Base-by-base conservation (phyloP, 1,140 invertebrate species). In the Nymphalis io region DNA sequence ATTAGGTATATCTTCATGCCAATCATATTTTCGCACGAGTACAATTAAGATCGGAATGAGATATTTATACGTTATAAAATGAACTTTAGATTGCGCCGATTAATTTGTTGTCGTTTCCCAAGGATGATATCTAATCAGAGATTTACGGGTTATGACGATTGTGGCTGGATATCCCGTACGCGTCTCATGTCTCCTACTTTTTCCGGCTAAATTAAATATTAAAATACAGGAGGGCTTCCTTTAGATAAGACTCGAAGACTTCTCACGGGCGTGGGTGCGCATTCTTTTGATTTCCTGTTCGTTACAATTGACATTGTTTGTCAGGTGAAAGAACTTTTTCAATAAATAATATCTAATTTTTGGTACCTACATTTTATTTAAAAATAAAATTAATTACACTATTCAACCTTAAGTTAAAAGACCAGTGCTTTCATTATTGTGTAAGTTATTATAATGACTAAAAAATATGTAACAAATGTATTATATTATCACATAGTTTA, bases 161-260 rank as follows among this genome's bases (percentile, higher is more conserved):
- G 79, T 78, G 76, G 63, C 74, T 83, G 72, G 71, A 82, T 80
- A 67, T 70, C 61, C 75, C 74, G 78, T 72, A 79, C 68, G 68
- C 67, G 76, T 77, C 75, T 70, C 76, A 68, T 66, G 62, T 82
- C 77, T 81, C 69, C 69, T 76, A 72, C 80, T 72, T 76, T 85
- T 85, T 83, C 76, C 73, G 71, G 70, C 82, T 81, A 85, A 87
- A 88, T 83, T 89, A 89, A 89, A 89, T 88, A 90, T 88, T 85
- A 80, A 82, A 85, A 83, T 81, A 51, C 46, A 83, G 78, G 78
- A 83, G 65, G 73, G 77, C 78, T 87, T 81, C 82, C 82, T 85
- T 72, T 68, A 81, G 87, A 90, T 90, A 90, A 90, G 70, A 58
- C 55, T 18, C 46, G 27, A 66, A 33, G 62, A 75, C 76, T 81